Conservation (phyloP, 2,797 vertebrate species). For the Taenioides sp. region DNA sequence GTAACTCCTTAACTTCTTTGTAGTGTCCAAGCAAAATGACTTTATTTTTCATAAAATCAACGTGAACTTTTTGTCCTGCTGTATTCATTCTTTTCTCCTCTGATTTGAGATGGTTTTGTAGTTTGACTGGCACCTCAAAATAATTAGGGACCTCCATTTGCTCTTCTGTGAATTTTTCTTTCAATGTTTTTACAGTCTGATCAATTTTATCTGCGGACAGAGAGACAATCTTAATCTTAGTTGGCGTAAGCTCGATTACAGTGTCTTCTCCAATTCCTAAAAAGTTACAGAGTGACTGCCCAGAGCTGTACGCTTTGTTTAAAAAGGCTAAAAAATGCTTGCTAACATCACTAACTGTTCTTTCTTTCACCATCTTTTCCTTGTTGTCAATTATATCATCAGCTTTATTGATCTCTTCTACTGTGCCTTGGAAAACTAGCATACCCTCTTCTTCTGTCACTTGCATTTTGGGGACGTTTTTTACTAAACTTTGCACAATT, state of each 20-base stretch:
- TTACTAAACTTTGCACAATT: slow-evolving; percentile 27
- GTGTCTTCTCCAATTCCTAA: slow-evolving; percentile 34
- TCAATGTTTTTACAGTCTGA: slow-evolving; percentile 15
- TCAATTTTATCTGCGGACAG: slow-evolving; percentile 35
- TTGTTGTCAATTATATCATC: slow-evolving; percentile 20
- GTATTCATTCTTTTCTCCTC: slow-evolving; percentile 39
- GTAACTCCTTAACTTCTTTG: slow-evolving; percentile 49
- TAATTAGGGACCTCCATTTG: slow-evolving; percentile 34
- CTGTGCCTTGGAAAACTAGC: slow-evolving; percentile 40
- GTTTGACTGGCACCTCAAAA: slow-evolving; percentile 21
- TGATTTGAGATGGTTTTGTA: slow-evolving; percentile 40
- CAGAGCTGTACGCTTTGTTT: slow-evolving; percentile 24
- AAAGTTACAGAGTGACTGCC: slow-evolving; percentile 25
- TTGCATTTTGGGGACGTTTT: slow-evolving; percentile 26
- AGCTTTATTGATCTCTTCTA: slow-evolving; percentile 38
- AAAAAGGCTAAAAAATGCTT: slow-evolving; percentile 47
- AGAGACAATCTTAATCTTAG: slow-evolving; percentile 43
- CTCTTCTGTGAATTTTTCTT: slow-evolving; percentile 43
- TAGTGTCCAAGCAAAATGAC: slow-evolving; percentile 51
- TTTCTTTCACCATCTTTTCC: slow-evolving; percentile 36
- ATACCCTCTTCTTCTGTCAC: slow-evolving; percentile 20
- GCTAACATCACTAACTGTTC: slow-evolving; percentile 32
- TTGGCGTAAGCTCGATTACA: slow-evolving; percentile 51
- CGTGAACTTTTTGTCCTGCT: slow-evolving; percentile 21
- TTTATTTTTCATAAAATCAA: slow-evolving; percentile 9